phyloP scores from a whole-genome alignment of 1,140 invertebrate species.

The Panagrolaimus sp. region DNA sequence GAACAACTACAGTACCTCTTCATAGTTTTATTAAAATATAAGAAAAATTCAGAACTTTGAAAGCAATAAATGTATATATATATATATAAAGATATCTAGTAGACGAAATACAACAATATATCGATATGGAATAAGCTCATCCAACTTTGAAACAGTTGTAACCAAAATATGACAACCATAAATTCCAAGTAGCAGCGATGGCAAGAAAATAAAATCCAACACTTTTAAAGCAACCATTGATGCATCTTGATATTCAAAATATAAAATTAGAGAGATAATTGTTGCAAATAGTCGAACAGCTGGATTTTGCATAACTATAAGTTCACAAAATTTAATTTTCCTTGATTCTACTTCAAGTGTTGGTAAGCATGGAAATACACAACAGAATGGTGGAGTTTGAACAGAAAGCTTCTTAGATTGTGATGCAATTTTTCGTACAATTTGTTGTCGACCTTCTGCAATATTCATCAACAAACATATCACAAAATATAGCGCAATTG shows the following conservation, averaged over 20 bases:
- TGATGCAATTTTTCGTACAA: conserved; percentile 47
- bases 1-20: too few species aligned
- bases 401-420: conserved; percentile 33
- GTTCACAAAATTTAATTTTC: conserved; percentile 44
- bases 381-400: conserved; percentile 52
- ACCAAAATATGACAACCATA: conserved; percentile 55
- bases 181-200: conserved; percentile 48
- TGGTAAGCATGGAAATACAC: conserved; percentile 52
- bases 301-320: conserved; percentile 52
- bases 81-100: too few species aligned
- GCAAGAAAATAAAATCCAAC: conserved; percentile 48
- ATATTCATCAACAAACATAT: conserved; percentile 51
- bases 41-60: too few species aligned
- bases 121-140: conserved; percentile 41
- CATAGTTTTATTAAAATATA: too few species aligned
- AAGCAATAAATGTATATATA: too few species aligned
- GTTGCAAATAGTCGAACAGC: conserved; percentile 42
- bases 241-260: conserved; percentile 47
- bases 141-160: conserved; percentile 50
- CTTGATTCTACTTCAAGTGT: conserved; percentile 40
- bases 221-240: conserved; percentile 42
- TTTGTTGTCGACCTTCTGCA: conserved; percentile 43
- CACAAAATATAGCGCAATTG: conserved; percentile 47
- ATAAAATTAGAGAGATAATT: conserved; percentile 46
- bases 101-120: conserved; percentile 50